Conservation (phyloP, 1,140 invertebrate species). For the Cephus cinctus region DNA sequence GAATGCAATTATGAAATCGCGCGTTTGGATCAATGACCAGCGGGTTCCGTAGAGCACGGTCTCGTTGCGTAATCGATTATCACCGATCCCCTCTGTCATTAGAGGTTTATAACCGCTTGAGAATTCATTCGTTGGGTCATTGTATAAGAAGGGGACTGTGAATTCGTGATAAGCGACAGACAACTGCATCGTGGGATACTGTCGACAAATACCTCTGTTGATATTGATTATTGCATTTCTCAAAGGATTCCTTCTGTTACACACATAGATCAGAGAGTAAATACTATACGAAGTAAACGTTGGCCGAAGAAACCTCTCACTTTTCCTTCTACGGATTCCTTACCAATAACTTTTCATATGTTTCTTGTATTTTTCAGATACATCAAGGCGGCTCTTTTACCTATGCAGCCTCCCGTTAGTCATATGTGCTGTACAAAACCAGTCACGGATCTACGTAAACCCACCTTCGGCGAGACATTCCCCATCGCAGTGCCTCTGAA, state of each 20-base stretch:
- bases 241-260: too few relatives aligned
- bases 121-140: conserved; percentile 6
- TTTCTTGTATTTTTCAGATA: conserved; percentile 59
- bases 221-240: too few relatives aligned
- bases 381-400: conserved; percentile 77
- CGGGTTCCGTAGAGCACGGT: conserved; percentile 8
- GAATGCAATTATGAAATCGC: conserved; percentile 33
- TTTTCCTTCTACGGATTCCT: too few relatives aligned
- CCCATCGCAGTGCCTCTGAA: conserved; percentile 71
- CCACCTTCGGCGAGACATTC: conserved; percentile 80
- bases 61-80: conserved; percentile 25
- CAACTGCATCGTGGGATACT: too few relatives aligned
- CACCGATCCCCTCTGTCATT: conserved; percentile 13
- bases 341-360: too few relatives aligned
- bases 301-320: too few relatives aligned
- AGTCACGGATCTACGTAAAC: conserved; percentile 71
- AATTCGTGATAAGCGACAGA: not conserved
- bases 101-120: not conserved
- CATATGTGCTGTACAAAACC: conserved; percentile 72
- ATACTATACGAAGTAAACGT: too few relatives aligned
- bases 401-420: conserved; percentile 61
- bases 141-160: conserved; percentile 4
- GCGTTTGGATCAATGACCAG: conserved; percentile 31
- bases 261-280: too few relatives aligned
- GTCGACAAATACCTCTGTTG: too few relatives aligned